Evolutionary conservation across 2,113 vertebrate species (phyloP).

Genomic region (Elephantulus edwardii): DNA sequence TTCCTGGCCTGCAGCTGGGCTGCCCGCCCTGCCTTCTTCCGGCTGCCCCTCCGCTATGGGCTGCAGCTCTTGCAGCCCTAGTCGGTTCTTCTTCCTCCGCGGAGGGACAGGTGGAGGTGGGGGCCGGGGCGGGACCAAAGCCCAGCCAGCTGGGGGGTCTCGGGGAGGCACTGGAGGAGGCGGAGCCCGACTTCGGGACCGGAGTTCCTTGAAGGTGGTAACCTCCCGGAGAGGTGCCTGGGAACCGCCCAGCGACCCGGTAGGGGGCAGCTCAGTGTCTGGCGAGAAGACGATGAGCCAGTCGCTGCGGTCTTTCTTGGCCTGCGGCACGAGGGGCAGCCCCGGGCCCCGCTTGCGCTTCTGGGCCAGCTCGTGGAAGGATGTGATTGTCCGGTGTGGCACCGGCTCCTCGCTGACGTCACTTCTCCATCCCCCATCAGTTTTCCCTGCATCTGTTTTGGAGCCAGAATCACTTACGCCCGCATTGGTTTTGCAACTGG

Average conservation of each 20-base stretch:
- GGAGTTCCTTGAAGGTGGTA: conserved; percentile 95
- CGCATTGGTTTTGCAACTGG: conserved; percentile 22
- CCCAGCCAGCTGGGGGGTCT: conserved; percentile 46
- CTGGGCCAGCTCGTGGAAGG: conserved; percentile 93
- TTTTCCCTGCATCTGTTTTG: conserved; percentile 49
- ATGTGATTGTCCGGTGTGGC: conserved; percentile 86
- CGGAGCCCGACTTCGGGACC: conserved; percentile 84
- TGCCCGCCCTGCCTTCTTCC: conserved; percentile 80
- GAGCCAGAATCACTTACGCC: conserved; percentile 5
- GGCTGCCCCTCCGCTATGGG: conserved; percentile 84
- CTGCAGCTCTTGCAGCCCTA: conserved; percentile 84
- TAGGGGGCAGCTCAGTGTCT: conserved; percentile 86
- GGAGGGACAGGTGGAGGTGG: conserved; percentile 84
- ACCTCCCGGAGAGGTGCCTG: conserved; percentile 84
- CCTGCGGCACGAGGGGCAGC: conserved; percentile 73
- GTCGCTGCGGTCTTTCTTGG: conserved; percentile 90
- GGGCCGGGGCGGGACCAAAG: conserved; percentile 71
- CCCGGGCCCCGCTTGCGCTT: conserved; percentile 84
- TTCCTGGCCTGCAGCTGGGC: conserved; percentile 70
- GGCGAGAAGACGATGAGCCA: conserved; percentile 97
- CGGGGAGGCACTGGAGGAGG: conserved; percentile 72
- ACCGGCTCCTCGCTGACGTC: conserved; percentile 75
- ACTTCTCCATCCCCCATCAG: conserved; percentile 55
- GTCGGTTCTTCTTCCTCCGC: conserved; percentile 86
- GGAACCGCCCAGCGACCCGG: conserved; percentile 72